Percentiles rank a stretch among this genome's conserved stretches.
Conservation (phyloP, 2,888 invertebrate species). For the Agrilus mali region DNA sequence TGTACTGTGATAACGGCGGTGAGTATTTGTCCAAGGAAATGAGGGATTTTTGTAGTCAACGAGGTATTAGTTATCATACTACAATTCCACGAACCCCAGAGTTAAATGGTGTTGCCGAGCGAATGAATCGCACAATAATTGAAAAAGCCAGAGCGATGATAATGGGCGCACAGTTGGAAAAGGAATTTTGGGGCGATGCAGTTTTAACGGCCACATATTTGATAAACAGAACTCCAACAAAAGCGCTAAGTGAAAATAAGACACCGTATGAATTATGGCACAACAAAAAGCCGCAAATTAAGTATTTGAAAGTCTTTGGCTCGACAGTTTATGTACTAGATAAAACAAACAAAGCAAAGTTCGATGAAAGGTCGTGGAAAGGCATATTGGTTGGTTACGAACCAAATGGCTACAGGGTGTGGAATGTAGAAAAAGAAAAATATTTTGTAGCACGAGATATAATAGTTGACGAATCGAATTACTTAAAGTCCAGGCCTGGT, state of each 20-base stretch:
- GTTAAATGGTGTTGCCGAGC: conserved; percentile 8
- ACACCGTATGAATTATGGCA: conserved; percentile 26
- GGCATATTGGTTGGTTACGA: conserved; percentile 23
- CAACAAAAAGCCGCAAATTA: conserved; percentile 21
- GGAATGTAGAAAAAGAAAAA: conserved; percentile 17
- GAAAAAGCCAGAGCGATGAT: conserved; percentile 6
- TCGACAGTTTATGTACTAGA: conserved; percentile 23
- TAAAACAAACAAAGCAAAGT: conserved; percentile 21
- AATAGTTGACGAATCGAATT: conserved; percentile 20
- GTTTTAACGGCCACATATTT: conserved; percentile 11
- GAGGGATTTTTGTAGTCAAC: conserved; percentile 7
- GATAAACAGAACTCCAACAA: conserved; percentile 22
- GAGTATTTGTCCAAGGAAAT: conserved; percentile 7
- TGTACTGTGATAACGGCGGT: conserved; percentile 9
- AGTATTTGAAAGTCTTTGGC: conserved; percentile 23
- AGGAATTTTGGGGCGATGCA: conserved; percentile 7
- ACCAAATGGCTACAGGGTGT: conserved; percentile 24
- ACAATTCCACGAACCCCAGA: conserved; percentile 8
- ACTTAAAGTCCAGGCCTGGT: not conserved
- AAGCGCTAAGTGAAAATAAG: conserved; percentile 14
- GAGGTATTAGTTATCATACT: conserved; percentile 11
- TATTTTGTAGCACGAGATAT: conserved; percentile 21
- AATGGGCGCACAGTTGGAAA: conserved; percentile 17
- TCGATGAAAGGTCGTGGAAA: conserved; percentile 26
- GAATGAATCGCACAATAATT: conserved; percentile 6